phyloP scores from a whole-genome alignment of 2,888 invertebrate genomes.

The Tinea trinotella region DNA sequence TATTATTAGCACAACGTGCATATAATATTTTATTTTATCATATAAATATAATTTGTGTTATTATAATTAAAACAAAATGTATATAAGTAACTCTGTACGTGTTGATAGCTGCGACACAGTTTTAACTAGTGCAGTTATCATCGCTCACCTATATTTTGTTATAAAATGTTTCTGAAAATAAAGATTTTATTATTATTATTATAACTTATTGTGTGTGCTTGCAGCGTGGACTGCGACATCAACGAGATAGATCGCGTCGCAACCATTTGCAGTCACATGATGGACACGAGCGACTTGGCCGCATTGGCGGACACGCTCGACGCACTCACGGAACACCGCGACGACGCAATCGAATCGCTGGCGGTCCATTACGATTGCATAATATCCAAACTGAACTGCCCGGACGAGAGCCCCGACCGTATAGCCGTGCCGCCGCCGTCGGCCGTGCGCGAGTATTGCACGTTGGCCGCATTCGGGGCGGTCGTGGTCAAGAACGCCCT shows the following conservation, averaged over 20 bases:
- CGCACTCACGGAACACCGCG: neutral
- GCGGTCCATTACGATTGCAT: neutral
- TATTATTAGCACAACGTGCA: too few species aligned
- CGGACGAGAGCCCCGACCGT: neutral
- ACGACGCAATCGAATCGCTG: neutral
- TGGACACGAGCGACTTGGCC: neutral
- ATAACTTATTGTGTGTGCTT: too few species aligned
- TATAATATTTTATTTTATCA: too few species aligned
- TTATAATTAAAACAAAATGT: too few species aligned
- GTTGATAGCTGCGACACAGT: too few species aligned
- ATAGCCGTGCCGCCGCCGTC: neutral
- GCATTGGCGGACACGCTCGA: neutral
- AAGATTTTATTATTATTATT: too few species aligned
- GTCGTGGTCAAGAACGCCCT: neutral
- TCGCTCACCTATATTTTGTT: too few species aligned
- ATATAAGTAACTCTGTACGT: too few species aligned
- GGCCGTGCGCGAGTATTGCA: neutral
- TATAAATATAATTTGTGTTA: too few species aligned
- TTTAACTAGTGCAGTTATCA: too few species aligned
- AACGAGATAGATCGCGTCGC: neutral
- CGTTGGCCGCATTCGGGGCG: neutral
- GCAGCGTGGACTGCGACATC: neutral
- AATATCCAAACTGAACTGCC: neutral
- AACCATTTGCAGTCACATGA: neutral
- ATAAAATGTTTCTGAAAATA: too few species aligned